Evolutionary conservation across 2,113 vertebrate species (phyloP).

Genomic region (Gopherus flavomarginatus): DNA sequence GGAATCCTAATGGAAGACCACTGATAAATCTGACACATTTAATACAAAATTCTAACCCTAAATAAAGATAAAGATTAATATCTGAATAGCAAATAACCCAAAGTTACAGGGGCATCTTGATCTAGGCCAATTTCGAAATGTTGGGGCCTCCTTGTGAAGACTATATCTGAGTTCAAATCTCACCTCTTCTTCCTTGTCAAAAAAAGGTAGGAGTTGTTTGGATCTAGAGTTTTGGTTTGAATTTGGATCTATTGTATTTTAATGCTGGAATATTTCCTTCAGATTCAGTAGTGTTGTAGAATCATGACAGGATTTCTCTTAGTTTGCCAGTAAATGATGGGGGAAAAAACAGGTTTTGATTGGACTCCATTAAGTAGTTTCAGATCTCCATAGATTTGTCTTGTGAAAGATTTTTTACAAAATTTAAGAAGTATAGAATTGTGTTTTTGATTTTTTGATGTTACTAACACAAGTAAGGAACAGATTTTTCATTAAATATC

Average conservation of each 20-base stretch:
- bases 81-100: background rate
- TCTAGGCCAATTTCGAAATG: background rate
- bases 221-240: background rate
- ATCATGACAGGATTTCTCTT: background rate
- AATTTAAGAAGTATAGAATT: background rate
- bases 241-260: fast-evolving
- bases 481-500: background rate
- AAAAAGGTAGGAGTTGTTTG: background rate
- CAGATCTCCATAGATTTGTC: background rate
- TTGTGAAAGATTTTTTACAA: background rate
- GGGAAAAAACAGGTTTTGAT: background rate
- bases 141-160: background rate
- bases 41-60: background rate
- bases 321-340: too few species aligned
- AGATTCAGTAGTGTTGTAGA: fast-evolving
- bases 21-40: background rate
- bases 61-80: background rate
- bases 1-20: background rate
- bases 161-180: background rate
- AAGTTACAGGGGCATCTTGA: background rate
- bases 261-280: fast-evolving
- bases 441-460: background rate
- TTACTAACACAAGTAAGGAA: background rate
- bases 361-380: background rate
- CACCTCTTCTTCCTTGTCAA: background rate